These are phyloP conservation scores for Hipposideros larvatus DNA, from an alignment of 2,797 vertebrate species.

Conservation along the genomic window DNA sequence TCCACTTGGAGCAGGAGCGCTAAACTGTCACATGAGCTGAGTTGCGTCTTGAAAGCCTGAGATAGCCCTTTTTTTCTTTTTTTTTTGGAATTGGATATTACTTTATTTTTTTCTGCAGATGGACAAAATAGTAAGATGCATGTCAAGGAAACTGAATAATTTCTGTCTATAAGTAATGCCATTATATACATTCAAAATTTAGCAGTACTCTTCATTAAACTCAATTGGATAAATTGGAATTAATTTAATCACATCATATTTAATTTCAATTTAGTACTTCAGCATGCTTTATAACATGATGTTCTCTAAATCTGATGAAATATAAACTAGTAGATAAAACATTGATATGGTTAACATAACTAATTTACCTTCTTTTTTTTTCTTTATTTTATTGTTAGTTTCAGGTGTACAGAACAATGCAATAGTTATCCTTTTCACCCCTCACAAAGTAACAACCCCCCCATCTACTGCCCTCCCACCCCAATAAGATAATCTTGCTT, in stretches of 20 bases:
- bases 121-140: neutral
- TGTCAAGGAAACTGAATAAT: neutral
- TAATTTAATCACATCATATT: conserved; percentile 5
- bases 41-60: neutral
- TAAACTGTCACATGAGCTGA: neutral
- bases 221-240: neutral
- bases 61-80: neutral
- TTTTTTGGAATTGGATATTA: neutral
- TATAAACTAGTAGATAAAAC: conserved; percentile 36
- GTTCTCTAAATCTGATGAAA: conserved; percentile 54
- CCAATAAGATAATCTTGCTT: too few species aligned
- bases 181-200: neutral
- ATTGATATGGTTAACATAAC: conserved; percentile 57
- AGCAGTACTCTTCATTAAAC: neutral
- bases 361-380: too few species aligned
- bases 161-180: neutral
- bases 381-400: too few species aligned
- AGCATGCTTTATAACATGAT: neutral
- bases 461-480: too few species aligned
- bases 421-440: too few species aligned
- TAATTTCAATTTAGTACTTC: conserved; percentile 8
- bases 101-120: neutral
- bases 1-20: neutral
- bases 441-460: too few species aligned
- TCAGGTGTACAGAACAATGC: too few species aligned